Percentiles rank a stretch among this genome's conserved stretches.
phyloP scores from a whole-genome alignment of 1,140 invertebrate genomes.

The Apis laboriosa region DNA sequence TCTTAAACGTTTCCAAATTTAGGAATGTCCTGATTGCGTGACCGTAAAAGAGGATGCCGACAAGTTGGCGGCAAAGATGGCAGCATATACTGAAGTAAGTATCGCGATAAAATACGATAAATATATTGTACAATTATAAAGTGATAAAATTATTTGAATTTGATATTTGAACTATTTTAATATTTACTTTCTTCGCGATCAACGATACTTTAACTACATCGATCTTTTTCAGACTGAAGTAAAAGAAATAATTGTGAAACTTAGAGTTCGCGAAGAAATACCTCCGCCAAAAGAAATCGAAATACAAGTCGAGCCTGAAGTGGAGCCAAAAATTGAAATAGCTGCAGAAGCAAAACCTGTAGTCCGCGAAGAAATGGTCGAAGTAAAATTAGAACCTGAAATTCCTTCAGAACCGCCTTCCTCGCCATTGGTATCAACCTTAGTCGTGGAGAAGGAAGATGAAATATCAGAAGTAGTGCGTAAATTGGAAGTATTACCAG shows the following conservation, averaged over 20 bases:
- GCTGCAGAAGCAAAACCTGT: not conserved
- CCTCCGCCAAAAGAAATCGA: not conserved
- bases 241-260: not conserved
- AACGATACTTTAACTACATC: not conserved
- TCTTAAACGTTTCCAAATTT: not conserved
- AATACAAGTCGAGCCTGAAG: not conserved
- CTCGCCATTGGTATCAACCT: not conserved
- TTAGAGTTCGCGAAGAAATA: not conserved
- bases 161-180: too few relatives aligned
- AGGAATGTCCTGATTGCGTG: constrained; percentile 48
- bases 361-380: not conserved
- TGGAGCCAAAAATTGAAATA: not conserved
- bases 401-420: not conserved
- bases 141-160: too few relatives aligned
- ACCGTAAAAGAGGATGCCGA: constrained; percentile 35
- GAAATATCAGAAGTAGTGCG: not conserved
- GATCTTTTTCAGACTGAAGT: not conserved
- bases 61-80: constrained; percentile 14
- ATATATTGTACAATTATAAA: not conserved
- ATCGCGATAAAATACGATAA: too few relatives aligned
- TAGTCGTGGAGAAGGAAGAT: not conserved
- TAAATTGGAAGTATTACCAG: not conserved
- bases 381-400: not conserved
- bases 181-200: not conserved
- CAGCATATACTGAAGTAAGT: constrained; percentile 41